phyloP scores from a whole-genome alignment of 2,797 vertebrate species.

The Pitangus sulphuratus region DNA sequence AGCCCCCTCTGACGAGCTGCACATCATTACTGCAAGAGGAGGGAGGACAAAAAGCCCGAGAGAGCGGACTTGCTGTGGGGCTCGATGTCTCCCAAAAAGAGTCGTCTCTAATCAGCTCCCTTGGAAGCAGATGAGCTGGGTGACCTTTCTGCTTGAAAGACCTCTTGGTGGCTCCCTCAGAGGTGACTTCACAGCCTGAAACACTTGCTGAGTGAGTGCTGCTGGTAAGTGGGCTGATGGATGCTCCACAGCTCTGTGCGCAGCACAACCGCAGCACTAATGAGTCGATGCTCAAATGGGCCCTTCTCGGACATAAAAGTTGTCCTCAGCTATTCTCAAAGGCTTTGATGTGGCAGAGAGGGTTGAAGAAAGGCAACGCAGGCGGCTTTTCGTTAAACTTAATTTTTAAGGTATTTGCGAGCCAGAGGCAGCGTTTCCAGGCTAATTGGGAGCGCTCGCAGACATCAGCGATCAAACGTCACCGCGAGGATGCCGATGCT shows the following conservation, averaged over 20 bases:
- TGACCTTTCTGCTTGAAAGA: slow-evolving; percentile 1
- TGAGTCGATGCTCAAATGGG: neutral
- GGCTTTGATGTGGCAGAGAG: neutral
- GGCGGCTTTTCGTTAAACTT: neutral
- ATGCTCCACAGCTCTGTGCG: fast-evolving
- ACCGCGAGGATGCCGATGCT: fast-evolving
- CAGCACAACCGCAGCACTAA: neutral
- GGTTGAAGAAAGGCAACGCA: neutral
- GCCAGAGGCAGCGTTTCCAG: neutral
- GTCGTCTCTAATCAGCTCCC: neutral
- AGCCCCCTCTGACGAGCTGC: neutral
- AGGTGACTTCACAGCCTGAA: neutral
- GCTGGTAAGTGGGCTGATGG: neutral
- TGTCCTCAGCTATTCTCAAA: neutral
- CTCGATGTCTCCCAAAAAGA: fast-evolving
- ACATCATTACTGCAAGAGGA: neutral
- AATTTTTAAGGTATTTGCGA: neutral
- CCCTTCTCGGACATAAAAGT: neutral
- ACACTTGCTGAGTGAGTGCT: fast-evolving
- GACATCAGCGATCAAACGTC: neutral
- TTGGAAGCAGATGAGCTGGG: neutral
- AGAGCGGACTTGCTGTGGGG: fast-evolving
- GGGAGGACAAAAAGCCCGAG: neutral
- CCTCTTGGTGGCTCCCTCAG: neutral
- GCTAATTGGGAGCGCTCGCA: slow-evolving; percentile 25